A percentile compares a stretch with the other conserved stretches of the same genome.
Conservation (phyloP, 1,140 invertebrate genomes). For the Camponotus floridanus region DNA sequence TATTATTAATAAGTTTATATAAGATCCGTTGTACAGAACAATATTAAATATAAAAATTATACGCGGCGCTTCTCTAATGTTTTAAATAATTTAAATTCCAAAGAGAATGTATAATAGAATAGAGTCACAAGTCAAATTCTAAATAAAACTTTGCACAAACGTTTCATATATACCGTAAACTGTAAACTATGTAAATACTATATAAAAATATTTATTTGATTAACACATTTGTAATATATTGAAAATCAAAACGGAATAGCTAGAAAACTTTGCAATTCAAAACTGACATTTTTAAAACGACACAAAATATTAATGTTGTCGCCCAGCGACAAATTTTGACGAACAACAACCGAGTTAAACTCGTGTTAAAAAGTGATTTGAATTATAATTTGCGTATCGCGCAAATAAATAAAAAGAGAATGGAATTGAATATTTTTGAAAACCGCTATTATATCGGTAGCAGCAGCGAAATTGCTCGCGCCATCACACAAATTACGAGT, state of each 20-base stretch:
- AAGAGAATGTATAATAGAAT: too few relatives aligned
- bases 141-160: too few relatives aligned
- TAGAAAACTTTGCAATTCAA: not conserved
- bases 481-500: not conserved
- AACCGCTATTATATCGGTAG: not conserved
- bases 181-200: too few relatives aligned
- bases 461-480: not conserved
- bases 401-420: not conserved
- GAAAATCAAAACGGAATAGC: not conserved
- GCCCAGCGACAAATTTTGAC: not conserved
- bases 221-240: too few relatives aligned
- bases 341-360: not conserved
- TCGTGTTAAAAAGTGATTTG: not conserved
- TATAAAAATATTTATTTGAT: too few relatives aligned
- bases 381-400: not conserved
- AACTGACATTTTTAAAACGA: constrained; percentile 4
- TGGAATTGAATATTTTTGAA: not conserved
- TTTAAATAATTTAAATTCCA: too few relatives aligned
- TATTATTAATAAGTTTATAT: too few relatives aligned
- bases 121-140: too few relatives aligned
- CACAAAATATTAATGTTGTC: not conserved
- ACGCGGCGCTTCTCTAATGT: too few relatives aligned
- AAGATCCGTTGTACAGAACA: too few relatives aligned
- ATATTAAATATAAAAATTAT: too few relatives aligned
- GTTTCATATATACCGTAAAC: too few relatives aligned